Evolutionary conservation across 1,140 invertebrate genomes (phyloP).

Genomic region (Melipona quadrifasciata): DNA sequence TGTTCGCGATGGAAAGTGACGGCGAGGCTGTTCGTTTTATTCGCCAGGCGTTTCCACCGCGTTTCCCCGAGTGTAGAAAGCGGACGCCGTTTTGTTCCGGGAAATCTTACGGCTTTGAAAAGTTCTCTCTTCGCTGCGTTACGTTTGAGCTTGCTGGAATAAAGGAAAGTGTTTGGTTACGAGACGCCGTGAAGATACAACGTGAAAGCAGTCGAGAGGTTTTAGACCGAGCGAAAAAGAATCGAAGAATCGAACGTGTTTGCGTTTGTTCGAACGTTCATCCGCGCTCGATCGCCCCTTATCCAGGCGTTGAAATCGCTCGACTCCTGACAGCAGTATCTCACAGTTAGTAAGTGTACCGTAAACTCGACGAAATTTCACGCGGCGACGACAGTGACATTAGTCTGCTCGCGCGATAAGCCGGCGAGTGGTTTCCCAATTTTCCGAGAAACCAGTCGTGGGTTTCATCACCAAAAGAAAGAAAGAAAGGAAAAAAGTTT

Average conservation of each 20-base stretch:
- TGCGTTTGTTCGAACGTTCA: background rate
- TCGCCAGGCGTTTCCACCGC: background rate
- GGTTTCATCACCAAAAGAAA: background rate
- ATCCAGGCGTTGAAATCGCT: background rate
- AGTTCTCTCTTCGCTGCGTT: background rate
- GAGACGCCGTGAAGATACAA: no score
- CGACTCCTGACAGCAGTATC: background rate
- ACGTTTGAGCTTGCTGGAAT: background rate
- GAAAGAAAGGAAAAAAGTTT: background rate
- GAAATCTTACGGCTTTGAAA: conserved; percentile 3
- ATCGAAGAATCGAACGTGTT: no score
- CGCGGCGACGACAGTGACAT: background rate
- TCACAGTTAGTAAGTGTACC: background rate
- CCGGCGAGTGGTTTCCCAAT: background rate
- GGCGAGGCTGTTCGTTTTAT: background rate
- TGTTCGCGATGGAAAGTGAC: conserved; percentile 2
- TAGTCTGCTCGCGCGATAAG: background rate
- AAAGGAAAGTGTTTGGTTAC: background rate
- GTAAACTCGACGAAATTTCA: background rate
- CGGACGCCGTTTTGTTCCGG: background rate
- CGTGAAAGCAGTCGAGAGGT: no score
- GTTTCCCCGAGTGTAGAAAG: conserved; percentile 1
- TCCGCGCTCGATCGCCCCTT: background rate
- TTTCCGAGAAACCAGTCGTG: background rate
- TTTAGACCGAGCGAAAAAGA: no score